A percentile compares a stretch with the other conserved stretches of the same genome.
phyloP scores from a whole-genome alignment of 2,797 vertebrate species.

The Diglossa cyanea region DNA sequence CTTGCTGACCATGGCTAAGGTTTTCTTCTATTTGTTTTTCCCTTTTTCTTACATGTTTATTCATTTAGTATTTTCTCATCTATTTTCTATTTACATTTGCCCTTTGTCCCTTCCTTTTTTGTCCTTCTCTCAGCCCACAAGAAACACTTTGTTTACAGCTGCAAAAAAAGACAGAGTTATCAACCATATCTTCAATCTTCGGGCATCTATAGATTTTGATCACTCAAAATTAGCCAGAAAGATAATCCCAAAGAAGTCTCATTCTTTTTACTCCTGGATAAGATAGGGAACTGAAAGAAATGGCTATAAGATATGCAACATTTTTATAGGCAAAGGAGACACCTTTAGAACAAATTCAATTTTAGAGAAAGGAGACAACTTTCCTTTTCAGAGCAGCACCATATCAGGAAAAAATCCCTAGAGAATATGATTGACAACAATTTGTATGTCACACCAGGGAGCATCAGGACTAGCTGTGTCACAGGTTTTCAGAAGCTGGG shows the following conservation, averaged over 20 bases:
- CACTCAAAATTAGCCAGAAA: not conserved
- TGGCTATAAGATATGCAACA: not conserved
- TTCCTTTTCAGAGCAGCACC: not conserved
- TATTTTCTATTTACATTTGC: not conserved
- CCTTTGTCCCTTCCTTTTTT: not conserved
- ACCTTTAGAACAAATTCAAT: not conserved
- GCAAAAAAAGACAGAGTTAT: not conserved
- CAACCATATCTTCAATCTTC: not conserved
- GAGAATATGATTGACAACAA: not conserved
- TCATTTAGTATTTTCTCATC: not conserved
- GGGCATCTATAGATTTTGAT: not conserved
- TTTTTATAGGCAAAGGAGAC: not conserved
- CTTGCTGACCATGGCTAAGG: not conserved
- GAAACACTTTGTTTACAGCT: not conserved
- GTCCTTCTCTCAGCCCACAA: not conserved
- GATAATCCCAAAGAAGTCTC: not conserved
- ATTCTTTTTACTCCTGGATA: not conserved
- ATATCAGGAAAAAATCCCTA: not conserved
- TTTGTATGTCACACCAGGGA: not conserved
- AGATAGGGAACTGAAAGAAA: not conserved
- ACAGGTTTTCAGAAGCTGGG: not conserved
- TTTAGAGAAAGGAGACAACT: not conserved
- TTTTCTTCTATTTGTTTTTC: rapidly evolving
- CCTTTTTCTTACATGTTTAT: not conserved
- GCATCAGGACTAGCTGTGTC: not conserved